Evolutionary conservation across 2,888 invertebrate species (phyloP), one percentile per base, ranked within the genome.

Genomic region (Pseudococcus viburni): DNA sequence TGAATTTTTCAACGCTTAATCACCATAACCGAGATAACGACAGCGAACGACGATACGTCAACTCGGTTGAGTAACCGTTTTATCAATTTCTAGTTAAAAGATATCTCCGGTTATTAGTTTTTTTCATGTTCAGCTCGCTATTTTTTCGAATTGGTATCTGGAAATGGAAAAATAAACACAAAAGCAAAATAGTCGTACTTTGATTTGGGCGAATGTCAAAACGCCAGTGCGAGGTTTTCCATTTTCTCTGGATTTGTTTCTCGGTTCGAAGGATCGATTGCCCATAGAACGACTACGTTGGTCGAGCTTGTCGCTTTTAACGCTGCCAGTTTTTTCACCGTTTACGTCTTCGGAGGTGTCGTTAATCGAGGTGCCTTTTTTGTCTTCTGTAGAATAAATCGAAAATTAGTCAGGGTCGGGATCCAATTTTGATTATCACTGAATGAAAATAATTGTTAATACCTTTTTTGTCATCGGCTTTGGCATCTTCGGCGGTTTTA

Each of bases 181-280:
- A 55, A 55, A 55, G 4, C 84, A 26, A 84, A 59, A n/a, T 19
- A 85, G 90, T 91, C 92, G 92, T 92, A 94, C 96, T 92, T 95
- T 94, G 90, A 96, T 96, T 92, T 96, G 96, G 86, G 95, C 95
- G 91, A 96, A 96, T 0, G 96, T 95, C 22, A 96, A 92, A 86
- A 96, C 94, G 90, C 95, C 95, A 89, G 80, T n/a, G 26, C 87
- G 51, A 0, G 77, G 55, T 80, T 87, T 87, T 33, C 33, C 87
- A 26, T 77, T 48, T 6, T 87, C 87, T 26, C 55, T 68, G 8
- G 87, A 80, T 51, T 39, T 46, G 46, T 48, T 39, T 19, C 80
- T 51, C 1, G 33, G 80, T 33, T 48, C 51, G n/a, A 11, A 22
- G 17, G 33, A 48, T 26, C 87, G 73, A 39, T 51, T 87, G 22